These are phyloP conservation scores for Tiphia femorata DNA, from an alignment of 2,888 invertebrate species.

Conservation along the genomic window DNA sequence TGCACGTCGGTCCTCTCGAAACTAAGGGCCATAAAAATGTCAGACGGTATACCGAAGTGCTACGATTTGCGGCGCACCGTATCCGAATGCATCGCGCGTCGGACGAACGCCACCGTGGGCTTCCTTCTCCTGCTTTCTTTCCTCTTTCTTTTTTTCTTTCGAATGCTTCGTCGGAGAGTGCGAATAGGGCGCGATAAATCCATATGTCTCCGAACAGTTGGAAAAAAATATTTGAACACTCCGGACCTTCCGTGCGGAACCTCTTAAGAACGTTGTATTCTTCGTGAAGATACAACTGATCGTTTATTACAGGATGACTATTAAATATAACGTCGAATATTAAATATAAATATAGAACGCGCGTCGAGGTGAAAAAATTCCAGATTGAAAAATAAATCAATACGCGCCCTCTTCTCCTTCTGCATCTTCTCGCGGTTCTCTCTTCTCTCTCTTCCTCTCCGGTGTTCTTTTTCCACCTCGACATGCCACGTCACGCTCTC, in stretches of 20 bases:
- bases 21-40: conserved; percentile 44
- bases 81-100: conserved; percentile 33
- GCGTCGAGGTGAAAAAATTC: too few species aligned
- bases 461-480: not conserved
- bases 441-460: too few species aligned
- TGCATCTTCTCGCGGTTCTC: not conserved
- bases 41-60: conserved; percentile 34
- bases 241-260: too few species aligned
- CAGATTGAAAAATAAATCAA: too few species aligned
- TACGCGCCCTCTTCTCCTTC: not conserved
- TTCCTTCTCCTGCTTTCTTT: not conserved
- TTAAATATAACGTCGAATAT: too few species aligned
- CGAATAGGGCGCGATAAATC: conserved; percentile 44
- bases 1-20: conserved; percentile 34
- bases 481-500: not conserved
- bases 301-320: too few species aligned
- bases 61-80: conserved; percentile 45
- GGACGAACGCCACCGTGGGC: not conserved
- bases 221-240: too few species aligned
- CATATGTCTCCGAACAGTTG: too few species aligned
- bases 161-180: conserved; percentile 27
- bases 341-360: too few species aligned
- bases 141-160: conserved; percentile 14
- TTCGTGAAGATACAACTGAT: too few species aligned
- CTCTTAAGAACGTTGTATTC: too few species aligned